Evolutionary conservation across 2,888 invertebrate species (phyloP).

Genomic region (Notodromas monacha): DNA sequence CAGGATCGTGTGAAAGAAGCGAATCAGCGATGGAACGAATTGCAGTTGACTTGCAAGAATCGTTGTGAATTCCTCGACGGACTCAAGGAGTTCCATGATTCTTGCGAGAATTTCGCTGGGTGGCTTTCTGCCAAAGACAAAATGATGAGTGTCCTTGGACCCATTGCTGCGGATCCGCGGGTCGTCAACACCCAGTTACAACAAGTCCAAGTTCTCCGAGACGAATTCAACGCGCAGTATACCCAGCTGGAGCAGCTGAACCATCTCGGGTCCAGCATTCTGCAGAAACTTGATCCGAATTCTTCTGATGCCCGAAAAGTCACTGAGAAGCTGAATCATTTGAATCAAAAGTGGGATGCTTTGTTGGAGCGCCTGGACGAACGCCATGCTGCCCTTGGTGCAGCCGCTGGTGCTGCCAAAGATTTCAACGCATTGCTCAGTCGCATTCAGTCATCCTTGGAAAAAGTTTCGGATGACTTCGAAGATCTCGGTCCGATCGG

Average conservation of each 20-base stretch:
- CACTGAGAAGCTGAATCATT: conserved; percentile 31
- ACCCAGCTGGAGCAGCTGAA: conserved; percentile 56
- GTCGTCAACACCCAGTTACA: conserved; percentile 86
- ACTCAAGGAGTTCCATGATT: conserved; percentile 16
- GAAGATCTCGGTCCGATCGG: conserved; percentile 43
- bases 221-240: conserved; percentile 74
- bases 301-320: conserved; percentile 29
- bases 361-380: conserved; percentile 44
- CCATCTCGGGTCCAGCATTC: conserved; percentile 38
- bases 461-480: conserved; percentile 50
- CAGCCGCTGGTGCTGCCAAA: conserved; percentile 62
- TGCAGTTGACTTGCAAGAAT: conserved; percentile 45
- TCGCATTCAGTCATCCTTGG: conserved; percentile 49
- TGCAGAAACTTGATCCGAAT: conserved; percentile 24
- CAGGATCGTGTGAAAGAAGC: conserved; percentile 52
- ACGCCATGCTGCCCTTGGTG: conserved; percentile 55
- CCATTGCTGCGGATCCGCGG: conserved; percentile 74
- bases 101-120: conserved; percentile 13
- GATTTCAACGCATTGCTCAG: conserved; percentile 66
- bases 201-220: conserved; percentile 49
- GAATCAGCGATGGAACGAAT: conserved; percentile 46
- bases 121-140: conserved; percentile 79
- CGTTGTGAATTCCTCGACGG: conserved; percentile 18
- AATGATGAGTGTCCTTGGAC: conserved; percentile 76
- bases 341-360: conserved; percentile 42